These are phyloP conservation scores for Parasteatoda tepidariorum DNA, from an alignment of 1,140 invertebrate genomes.

Conservation along the genomic window DNA sequence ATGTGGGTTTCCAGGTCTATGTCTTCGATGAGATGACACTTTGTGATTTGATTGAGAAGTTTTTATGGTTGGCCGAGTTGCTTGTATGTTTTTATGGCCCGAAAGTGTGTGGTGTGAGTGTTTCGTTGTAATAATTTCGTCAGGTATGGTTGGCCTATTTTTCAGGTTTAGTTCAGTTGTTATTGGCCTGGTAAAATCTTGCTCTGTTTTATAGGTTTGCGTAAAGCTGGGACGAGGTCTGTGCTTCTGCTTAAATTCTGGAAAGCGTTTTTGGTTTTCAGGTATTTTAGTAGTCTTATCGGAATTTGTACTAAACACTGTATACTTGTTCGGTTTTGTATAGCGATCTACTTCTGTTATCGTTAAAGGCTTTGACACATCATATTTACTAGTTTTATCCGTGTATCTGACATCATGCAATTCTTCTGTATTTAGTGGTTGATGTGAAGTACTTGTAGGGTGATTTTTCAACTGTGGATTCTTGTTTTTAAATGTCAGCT, in stretches of 20 bases:
- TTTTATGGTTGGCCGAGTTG: background rate
- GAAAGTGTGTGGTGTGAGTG: background rate
- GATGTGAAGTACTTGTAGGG: background rate
- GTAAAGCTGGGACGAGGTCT: background rate
- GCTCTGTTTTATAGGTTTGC: background rate
- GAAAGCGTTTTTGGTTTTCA: background rate
- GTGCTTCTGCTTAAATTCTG: background rate
- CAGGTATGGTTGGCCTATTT: background rate
- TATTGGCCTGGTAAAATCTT: background rate
- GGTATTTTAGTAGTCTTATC: background rate
- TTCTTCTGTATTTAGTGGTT: background rate
- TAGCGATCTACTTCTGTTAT: background rate
- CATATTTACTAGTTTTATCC: background rate
- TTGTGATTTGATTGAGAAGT: background rate
- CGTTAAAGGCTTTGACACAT: background rate
- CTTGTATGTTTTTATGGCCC: background rate
- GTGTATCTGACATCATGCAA: background rate
- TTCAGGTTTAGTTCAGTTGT: background rate
- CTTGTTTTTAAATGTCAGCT: background rate
- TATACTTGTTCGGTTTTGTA: background rate
- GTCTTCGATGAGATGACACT: background rate
- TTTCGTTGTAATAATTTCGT: conserved; percentile 1
- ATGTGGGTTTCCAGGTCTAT: background rate
- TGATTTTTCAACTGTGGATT: no score
- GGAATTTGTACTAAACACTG: background rate